Evolutionary conservation across 2,888 invertebrate genomes (phyloP).

Genomic region (Horisme vitalbata): DNA sequence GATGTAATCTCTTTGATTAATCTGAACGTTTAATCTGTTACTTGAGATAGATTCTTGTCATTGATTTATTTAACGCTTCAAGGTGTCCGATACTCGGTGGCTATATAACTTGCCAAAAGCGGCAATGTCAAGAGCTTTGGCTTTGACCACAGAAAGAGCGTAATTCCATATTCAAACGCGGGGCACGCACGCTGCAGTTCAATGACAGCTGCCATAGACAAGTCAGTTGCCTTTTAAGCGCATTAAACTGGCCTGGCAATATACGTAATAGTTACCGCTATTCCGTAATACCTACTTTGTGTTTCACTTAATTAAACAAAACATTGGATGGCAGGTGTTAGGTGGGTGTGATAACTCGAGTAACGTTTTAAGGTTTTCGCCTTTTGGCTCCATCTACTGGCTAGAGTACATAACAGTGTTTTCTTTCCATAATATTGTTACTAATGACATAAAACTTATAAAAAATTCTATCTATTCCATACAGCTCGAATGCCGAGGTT

Average conservation of each 20-base stretch:
- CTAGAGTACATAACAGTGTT: too few species aligned
- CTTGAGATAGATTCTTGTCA: constrained; percentile 43
- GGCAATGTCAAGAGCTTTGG: constrained; percentile 73
- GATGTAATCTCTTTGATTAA: constrained; percentile 46
- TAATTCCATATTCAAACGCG: constrained; percentile 68
- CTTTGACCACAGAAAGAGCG: constrained; percentile 59
- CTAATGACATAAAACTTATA: too few species aligned
- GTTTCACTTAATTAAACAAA: too few species aligned
- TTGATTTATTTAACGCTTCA: constrained; percentile 48
- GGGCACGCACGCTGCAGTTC: constrained; percentile 62
- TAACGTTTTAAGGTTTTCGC: too few species aligned
- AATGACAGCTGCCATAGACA: constrained; percentile 70
- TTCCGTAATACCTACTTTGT: constrained; percentile 48
- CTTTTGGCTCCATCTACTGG: too few species aligned
- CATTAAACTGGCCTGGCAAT: constrained; percentile 64
- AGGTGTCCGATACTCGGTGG: constrained; percentile 45
- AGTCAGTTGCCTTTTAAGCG: constrained; percentile 72
- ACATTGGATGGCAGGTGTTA: too few species aligned
- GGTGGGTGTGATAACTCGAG: too few species aligned
- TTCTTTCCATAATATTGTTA: too few species aligned
- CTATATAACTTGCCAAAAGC: constrained; percentile 53
- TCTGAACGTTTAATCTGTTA: constrained; percentile 46
- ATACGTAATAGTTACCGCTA: constrained; percentile 61
- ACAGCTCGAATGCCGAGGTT: too few species aligned
- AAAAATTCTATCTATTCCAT: too few species aligned